phyloP scores from a whole-genome alignment of 2,888 invertebrate genomes.

The Melanchra persicariae region DNA sequence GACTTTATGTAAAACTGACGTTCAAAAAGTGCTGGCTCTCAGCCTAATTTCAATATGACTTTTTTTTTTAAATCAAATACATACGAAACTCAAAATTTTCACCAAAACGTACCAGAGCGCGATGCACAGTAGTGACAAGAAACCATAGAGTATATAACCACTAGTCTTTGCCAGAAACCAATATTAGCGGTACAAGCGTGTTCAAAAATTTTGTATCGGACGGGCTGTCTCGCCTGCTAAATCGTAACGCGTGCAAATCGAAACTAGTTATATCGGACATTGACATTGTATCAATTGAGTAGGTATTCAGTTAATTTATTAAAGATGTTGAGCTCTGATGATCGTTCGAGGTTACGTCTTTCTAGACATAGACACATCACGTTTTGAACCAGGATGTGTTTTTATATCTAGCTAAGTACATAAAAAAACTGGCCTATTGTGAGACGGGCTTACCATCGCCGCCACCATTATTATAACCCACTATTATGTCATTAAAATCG shows the following conservation, averaged over 20 bases:
- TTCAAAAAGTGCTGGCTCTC: no score
- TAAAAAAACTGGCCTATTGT: no score
- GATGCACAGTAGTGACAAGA: neutral
- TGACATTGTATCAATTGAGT: slow-evolving; percentile 6
- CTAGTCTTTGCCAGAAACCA: neutral
- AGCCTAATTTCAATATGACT: neutral
- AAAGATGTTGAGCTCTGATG: neutral
- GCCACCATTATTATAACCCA: no score
- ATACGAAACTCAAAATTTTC: neutral
- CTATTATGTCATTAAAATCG: no score
- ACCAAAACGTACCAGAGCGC: neutral
- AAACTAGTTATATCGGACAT: slow-evolving; percentile 17
- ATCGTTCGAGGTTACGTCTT: neutral
- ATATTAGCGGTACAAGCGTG: neutral
- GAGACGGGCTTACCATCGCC: no score
- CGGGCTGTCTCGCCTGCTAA: slow-evolving; percentile 9
- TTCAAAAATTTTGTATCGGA: neutral
- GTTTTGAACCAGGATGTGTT: slow-evolving; percentile 17
- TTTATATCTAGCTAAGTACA: no score
- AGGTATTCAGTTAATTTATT: neutral
- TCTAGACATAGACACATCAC: neutral
- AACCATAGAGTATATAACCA: no score
- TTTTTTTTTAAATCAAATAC: no score
- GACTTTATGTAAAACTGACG: no score
- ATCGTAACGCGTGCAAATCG: slow-evolving; percentile 26